Percentiles rank a stretch among this genome's conserved stretches.
phyloP scores from a whole-genome alignment of 1,140 invertebrate genomes.

The Drosophila varians region DNA sequence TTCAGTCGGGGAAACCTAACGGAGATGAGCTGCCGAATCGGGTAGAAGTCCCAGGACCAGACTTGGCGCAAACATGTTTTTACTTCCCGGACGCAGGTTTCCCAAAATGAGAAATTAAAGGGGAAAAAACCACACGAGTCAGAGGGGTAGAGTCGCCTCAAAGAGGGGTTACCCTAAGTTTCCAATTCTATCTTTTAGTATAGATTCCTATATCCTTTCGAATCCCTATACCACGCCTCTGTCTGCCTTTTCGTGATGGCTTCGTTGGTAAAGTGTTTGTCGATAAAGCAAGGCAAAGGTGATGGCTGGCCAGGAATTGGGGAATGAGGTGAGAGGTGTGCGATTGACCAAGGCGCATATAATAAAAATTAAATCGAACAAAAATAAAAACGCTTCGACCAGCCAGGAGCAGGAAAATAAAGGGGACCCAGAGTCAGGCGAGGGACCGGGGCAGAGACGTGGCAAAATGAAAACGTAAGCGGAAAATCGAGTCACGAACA shows the following conservation, averaged over 20 bases:
- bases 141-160: conserved; percentile 1
- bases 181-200: not conserved
- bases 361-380: conserved; percentile 79
- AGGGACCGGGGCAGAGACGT: conserved; percentile 6
- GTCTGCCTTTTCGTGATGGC: conserved; percentile 48
- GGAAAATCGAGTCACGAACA: conserved; percentile 79
- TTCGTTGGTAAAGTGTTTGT: conserved; percentile 67
- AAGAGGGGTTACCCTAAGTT: not conserved
- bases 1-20: conserved; percentile 55
- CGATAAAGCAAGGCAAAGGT: conserved; percentile 69
- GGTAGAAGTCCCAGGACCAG: conserved; percentile 21
- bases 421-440: not conserved
- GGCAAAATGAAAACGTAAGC: conserved; percentile 61
- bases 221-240: conserved; percentile 11
- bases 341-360: conserved; percentile 74
- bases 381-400: conserved; percentile 68
- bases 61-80: conserved; percentile 65
- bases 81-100: conserved; percentile 53
- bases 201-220: too few species aligned
- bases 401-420: conserved; percentile 11
- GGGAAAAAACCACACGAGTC: conserved; percentile 32
- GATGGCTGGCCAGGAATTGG: conserved; percentile 9
- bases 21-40: conserved; percentile 27
- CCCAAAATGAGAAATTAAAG: conserved; percentile 51
- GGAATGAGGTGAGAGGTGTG: conserved; percentile 14